Evolutionary conservation across 1,140 invertebrate species (phyloP).

Genomic region (Lucilia cuprina): DNA sequence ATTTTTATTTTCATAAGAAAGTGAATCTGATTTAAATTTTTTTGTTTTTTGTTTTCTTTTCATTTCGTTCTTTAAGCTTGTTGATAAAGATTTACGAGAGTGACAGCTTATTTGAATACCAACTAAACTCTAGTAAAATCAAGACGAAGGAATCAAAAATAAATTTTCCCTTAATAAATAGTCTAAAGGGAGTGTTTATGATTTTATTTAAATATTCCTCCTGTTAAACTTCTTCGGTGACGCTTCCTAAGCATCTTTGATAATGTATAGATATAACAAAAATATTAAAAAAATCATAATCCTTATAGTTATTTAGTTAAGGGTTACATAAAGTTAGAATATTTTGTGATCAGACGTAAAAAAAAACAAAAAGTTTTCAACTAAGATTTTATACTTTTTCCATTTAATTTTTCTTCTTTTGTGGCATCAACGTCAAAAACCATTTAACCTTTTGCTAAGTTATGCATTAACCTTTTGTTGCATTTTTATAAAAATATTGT

Average conservation of each 20-base stretch:
- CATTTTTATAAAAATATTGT: neutral
- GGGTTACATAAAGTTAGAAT: neutral
- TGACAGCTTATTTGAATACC: conserved; percentile 3
- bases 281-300: neutral
- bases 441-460: conserved; percentile 13
- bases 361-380: neutral
- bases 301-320: neutral
- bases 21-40: neutral
- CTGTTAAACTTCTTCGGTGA: neutral
- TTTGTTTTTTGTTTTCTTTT: neutral
- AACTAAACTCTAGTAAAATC: neutral
- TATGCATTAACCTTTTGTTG: conserved; percentile 20
- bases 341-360: neutral
- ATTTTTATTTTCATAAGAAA: neutral
- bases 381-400: neutral
- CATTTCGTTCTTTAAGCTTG: neutral
- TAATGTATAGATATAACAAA: neutral
- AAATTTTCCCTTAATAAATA: neutral
- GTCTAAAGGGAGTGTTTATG: neutral
- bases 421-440: conserved; percentile 11
- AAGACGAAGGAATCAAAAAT: neutral
- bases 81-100: neutral
- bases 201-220: neutral
- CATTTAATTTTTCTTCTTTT: neutral
- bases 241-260: neutral